These are phyloP conservation scores for Zygaena filipendulae DNA, from an alignment of 2,888 invertebrate genomes.

Conservation along the genomic window DNA sequence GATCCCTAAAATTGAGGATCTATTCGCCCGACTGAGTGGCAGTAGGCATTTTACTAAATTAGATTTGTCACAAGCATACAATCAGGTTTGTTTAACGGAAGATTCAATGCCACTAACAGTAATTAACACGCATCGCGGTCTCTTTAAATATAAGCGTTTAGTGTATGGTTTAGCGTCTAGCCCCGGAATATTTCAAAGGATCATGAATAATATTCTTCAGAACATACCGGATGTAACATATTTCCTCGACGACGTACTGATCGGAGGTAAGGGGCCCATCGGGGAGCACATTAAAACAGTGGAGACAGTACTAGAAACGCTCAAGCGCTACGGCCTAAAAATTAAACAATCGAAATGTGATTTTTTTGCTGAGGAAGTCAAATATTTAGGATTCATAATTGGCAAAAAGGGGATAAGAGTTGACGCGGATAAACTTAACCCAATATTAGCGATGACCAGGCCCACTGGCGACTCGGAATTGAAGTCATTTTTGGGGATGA, in stretches of 20 bases:
- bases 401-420: too few relatives aligned
- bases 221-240: slow-evolving; percentile 2
- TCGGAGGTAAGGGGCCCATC: too few relatives aligned
- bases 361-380: too few relatives aligned
- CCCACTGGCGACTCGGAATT: too few relatives aligned
- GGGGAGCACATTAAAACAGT: too few relatives aligned
- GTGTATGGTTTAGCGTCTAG: slow-evolving; percentile 6
- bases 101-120: slow-evolving; percentile 4
- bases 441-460: too few relatives aligned
- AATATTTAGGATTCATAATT: too few relatives aligned
- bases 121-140: slow-evolving; percentile 7
- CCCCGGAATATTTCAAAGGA: slow-evolving; percentile 7
- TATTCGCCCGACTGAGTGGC: slow-evolving; percentile 6
- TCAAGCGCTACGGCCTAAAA: too few relatives aligned
- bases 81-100: slow-evolving; percentile 5
- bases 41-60: slow-evolving; percentile 8
- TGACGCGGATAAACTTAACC: too few relatives aligned
- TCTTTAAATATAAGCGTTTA: slow-evolving; percentile 8
- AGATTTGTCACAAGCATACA: slow-evolving; percentile 10
- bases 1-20: slow-evolving; percentile 10
- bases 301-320: too few relatives aligned
- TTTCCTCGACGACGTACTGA: slow-evolving; percentile 2
- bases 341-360: too few relatives aligned
- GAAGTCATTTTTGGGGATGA: too few relatives aligned
- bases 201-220: neutral